Evolutionary conservation across 2,888 invertebrate species (phyloP).

Genomic region (Petrolisthes manimaculis): DNA sequence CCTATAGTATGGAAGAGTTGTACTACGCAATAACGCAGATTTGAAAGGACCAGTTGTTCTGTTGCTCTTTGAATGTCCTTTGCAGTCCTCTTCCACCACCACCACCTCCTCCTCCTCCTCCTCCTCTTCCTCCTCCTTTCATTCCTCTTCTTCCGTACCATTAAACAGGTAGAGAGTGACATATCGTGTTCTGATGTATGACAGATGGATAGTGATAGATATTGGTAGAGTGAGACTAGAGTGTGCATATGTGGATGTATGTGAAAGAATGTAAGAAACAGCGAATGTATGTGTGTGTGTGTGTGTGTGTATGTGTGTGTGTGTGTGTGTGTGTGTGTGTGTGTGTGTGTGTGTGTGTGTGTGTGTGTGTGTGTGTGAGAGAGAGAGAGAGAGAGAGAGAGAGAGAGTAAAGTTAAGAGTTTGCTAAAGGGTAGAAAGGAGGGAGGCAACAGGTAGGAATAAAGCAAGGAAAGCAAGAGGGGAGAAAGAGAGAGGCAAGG

Average conservation of each 20-base stretch:
- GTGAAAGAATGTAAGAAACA: neutral
- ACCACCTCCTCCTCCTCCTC: neutral
- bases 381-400: conserved; percentile 5
- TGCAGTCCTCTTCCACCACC: neutral
- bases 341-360: neutral
- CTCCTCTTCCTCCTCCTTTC: neutral
- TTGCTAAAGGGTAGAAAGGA: neutral
- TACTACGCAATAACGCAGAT: too few relatives aligned
- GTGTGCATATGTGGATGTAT: neutral
- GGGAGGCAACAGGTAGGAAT: neutral
- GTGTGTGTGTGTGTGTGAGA: neutral
- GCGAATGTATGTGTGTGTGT: neutral
- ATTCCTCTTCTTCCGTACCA: neutral
- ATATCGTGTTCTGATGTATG: neutral
- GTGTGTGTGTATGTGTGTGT: neutral
- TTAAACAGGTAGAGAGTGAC: neutral
- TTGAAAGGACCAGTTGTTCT: neutral
- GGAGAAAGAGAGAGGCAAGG: neutral
- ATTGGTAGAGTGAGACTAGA: neutral
- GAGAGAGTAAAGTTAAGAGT: neutral
- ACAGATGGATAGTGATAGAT: neutral
- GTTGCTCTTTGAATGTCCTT: neutral
- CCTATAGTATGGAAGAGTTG: too few relatives aligned
- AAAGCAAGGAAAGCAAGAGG: neutral
- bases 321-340: neutral